phyloP scores from a whole-genome alignment of 35 echinoderm and acorn worm genomes.

The Amphiura filiformis region DNA sequence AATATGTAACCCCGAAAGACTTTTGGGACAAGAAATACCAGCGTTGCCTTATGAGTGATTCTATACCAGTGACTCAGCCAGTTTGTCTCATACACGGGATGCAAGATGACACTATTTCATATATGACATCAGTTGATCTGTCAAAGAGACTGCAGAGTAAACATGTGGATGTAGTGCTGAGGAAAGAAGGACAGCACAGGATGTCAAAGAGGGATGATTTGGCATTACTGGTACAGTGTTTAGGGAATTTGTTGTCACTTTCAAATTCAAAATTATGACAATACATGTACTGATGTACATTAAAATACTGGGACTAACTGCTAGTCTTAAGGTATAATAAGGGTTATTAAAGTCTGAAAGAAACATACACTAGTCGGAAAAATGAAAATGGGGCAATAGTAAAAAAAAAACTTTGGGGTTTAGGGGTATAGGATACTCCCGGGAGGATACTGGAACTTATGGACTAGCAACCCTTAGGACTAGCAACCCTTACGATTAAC shows the following conservation, averaged over 20 bases:
- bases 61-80: constrained; percentile 30
- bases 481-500: no score
- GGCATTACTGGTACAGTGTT: constrained; percentile 3
- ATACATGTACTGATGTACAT: no score
- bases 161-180: constrained; percentile 57
- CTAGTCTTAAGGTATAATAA: no score
- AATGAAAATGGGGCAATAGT: no score
- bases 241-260: neutral
- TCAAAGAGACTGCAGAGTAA: constrained; percentile 47
- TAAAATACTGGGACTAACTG: no score
- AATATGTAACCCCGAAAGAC: constrained; percentile 22
- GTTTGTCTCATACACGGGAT: constrained; percentile 73
- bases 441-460: no score
- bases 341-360: no score
- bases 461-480: no score
- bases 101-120: constrained; percentile 56
- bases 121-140: constrained; percentile 30
- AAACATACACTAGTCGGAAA: no score
- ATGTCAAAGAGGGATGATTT: constrained; percentile 54
- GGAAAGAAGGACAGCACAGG: constrained; percentile 50
- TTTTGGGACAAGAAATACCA: constrained; percentile 47
- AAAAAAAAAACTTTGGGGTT: no score
- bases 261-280: neutral
- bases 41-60: constrained; percentile 9
- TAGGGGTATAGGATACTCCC: no score